Base-by-base conservation (phyloP, 30 jellyfish, hydroid and myxozoan genomes). In the Aurelia coerulea region DNA sequence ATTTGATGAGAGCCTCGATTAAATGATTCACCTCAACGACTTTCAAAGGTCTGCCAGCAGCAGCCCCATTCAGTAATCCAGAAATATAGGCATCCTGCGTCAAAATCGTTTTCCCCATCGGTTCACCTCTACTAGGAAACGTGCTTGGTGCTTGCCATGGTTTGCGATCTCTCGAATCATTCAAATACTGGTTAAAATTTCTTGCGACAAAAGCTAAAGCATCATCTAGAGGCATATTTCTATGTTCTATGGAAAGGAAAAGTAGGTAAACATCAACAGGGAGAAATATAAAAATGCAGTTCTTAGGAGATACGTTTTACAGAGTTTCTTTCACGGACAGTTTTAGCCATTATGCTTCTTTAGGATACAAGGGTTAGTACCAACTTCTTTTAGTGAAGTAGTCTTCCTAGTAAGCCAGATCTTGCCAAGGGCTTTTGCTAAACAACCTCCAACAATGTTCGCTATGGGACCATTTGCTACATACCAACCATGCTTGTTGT, bases 221-320 rank as follows among this genome's bases (percentile, higher is more conserved):
- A 74, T 95, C 99, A 68, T 95, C 97, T 39, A 95, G 96, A 41
- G 99, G 99, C 99, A 95, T 95, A 83, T 95, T 95, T 80, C 99
- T 92, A 83, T 95, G 99, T 84, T 95, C 99, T 95, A 90, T n/a
- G 62, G 46, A 78, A 52, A 77, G 83, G 85, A 76, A 81, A 93
- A 65, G 65, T 35, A 53, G 12, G 56, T 46, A 46, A 46, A 46
- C 56, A 46, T 46, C 56, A 64, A 67, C 33, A 37, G 10, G 19
- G 23, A 34, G 18, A 19, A 29, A 68, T 19, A 41, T n/a, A 68
- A 68, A 68, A 10, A 5, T 68, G 68, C 59, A 32, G 56, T 46
- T 9, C 56, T 46, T 46, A 46, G 13, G 56, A 46, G 56, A 46
- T 46, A 46, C 56, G 51, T 39, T 39, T 39, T 39, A 39, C 51